Evolutionary conservation across 2,113 vertebrate species (phyloP).

Genomic region (western clawed frog (Xenopus tropicalis)): UCB_Xtro_10.0 CM004443.2:113429001-113429500

Average conservation of each 20-base stretch:
- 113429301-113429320: background rate
- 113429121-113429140: constrained; percentile 81
- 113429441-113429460: too few relatives aligned
- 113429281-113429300: constrained; percentile 20
- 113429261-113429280: constrained; percentile 30
- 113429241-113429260: constrained; percentile 46
- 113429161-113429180: constrained; percentile 68
- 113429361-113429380: too few relatives aligned
- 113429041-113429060: constrained; percentile 58
- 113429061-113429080: constrained; percentile 65
- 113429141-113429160: constrained; percentile 78
- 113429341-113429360: too few relatives aligned
- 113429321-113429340: background rate
- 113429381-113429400: too few relatives aligned
- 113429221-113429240: constrained; percentile 46
- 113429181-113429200: constrained; percentile 41
- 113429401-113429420: background rate
- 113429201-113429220: constrained; percentile 40
- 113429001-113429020: constrained; percentile 52
- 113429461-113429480: too few relatives aligned
- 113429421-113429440: background rate
- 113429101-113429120: constrained; percentile 72
- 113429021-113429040: constrained; percentile 59
- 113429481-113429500: too few relatives aligned
- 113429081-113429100: constrained; percentile 70